Evolutionary conservation across 2,113 vertebrate species (phyloP), one percentile per base, ranked within the genome.

Genomic region (Eulemur macaco): DNA sequence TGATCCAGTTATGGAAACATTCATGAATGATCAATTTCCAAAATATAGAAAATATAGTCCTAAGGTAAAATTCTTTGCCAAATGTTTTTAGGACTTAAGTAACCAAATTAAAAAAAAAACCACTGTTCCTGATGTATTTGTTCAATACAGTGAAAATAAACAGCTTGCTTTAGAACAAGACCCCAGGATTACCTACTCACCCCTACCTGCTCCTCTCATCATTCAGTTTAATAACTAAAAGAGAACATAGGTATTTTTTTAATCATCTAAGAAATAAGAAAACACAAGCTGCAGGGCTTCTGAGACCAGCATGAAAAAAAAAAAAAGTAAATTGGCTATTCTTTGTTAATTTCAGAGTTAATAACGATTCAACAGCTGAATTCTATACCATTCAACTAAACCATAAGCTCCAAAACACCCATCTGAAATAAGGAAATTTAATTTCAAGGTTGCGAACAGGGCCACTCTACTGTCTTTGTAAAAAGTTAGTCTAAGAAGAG

Each of bases 201-300:
- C 60, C 54, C 29, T 39, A 71, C 18, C 31, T 90, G 93, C 58
- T 47, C 69, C 54, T 88, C 25, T 91, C 54, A 82, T 86, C 13
- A n/a, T 82, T 68, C 50, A 73, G 73, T 56, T 91, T 78, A 86
- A 78, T 58, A 86, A 83, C 69, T 73, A 84, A 80, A 92, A 86
- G 7, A 82, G 45, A 89, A 92, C n/a, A 45, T 4, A 66, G 27
- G n/a, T 37, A 54, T 50, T 73, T 86, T 86, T 66, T 71, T 63
- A 92, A 95, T 63, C 68, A 92, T 64, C 76, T 83, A 69, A 80
- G 56, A 91, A 90, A 85, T 45, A 91, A 94, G 39, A 66, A 88
- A 78, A 56, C 52, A 87, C 37, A 69, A 68, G 85, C 91, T 60
- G 4, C 83, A 86, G 86, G 83, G 17, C 47, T 97, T 93, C 64